Evolutionary conservation across 2,797 vertebrate genomes (phyloP).

Genomic region (Silurus lanzhouensis): DNA sequence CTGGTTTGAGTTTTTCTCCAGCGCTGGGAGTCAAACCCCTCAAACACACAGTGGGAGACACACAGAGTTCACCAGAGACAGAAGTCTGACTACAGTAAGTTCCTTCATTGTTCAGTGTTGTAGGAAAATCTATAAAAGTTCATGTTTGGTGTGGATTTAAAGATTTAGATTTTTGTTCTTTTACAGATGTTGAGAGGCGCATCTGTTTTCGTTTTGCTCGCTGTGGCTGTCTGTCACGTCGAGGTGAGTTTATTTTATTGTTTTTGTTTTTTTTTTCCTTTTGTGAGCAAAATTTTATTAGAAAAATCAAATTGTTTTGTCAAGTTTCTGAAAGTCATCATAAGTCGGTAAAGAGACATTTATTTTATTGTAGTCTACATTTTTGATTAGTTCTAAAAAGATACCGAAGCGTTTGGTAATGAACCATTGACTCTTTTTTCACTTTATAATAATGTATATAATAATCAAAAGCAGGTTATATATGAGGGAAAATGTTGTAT

Average conservation of each 20-base stretch:
- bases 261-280: not conserved
- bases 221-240: conserved; percentile 20
- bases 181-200: conserved; percentile 35
- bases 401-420: not conserved
- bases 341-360: not conserved
- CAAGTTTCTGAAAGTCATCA: not conserved
- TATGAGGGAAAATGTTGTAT: not conserved
- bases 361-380: not conserved
- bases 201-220: conserved; percentile 25
- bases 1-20: not conserved
- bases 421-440: not conserved
- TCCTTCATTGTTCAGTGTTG: not conserved
- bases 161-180: not conserved
- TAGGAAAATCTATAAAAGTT: not conserved
- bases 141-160: not conserved
- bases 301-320: not conserved
- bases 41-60: too few species aligned
- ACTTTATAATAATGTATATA: not conserved
- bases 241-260: conserved; percentile 11
- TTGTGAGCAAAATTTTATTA: not conserved
- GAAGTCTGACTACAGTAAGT: not conserved
- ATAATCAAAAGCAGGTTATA: not conserved
- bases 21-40: not conserved
- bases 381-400: not conserved
- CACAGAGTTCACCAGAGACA: not conserved